Percentiles rank a stretch among this genome's conserved stretches.
These are phyloP conservation scores for Pampusana beccarii DNA, from an alignment of 2,113 vertebrate species.

Conservation along the genomic window DNA sequence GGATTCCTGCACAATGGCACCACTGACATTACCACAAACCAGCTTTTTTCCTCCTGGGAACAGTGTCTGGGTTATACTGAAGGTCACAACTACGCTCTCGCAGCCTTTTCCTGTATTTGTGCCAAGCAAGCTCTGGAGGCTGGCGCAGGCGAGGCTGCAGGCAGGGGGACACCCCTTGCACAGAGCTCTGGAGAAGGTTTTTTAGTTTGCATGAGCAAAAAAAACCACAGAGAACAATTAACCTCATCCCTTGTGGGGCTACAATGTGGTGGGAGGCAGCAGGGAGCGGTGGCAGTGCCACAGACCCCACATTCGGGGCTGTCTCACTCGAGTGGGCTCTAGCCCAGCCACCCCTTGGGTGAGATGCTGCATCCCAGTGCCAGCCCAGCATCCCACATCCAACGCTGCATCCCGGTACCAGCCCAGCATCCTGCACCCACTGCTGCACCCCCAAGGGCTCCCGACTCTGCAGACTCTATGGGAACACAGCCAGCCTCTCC, in stretches of 20 bases:
- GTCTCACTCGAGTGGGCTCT: not conserved
- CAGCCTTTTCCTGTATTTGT: not conserved
- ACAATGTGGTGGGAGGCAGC: too few species aligned
- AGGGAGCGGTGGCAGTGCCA: accelerated
- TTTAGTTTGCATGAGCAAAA: not conserved
- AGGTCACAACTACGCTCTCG: not conserved
- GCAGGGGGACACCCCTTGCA: accelerated
- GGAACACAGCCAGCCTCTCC: too few species aligned
- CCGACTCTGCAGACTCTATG: too few species aligned
- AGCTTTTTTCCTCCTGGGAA: not conserved
- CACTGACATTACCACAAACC: not conserved
- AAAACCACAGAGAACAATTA: not conserved
- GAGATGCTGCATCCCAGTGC: not conserved
- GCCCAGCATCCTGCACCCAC: too few species aligned
- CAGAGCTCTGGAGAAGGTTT: not conserved
- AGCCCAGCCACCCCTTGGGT: not conserved
- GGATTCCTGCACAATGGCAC: not conserved
- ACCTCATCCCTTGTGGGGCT: not conserved
- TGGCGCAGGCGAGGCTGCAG: not conserved
- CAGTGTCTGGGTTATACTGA: not conserved
- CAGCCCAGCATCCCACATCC: too few species aligned
- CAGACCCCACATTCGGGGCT: not conserved
- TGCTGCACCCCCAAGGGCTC: too few species aligned
- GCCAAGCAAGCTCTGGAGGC: not conserved
- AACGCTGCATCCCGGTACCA: too few species aligned